Conservation (phyloP, 2,888 invertebrate species). For the Hirtodrosophila duncani region DNA sequence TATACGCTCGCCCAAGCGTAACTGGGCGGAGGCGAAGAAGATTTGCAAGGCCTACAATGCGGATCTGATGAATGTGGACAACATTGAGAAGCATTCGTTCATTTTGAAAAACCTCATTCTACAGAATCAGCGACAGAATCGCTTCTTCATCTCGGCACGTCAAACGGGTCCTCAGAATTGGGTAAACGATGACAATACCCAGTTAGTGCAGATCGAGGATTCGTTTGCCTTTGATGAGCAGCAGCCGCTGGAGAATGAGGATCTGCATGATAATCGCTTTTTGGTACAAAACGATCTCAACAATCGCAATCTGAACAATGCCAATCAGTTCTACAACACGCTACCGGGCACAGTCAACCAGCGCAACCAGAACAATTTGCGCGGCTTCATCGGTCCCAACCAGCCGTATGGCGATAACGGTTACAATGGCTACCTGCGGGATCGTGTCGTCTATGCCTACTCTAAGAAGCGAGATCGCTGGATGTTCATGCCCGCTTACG, state of each 20-base stretch:
- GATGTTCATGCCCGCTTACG: constrained; percentile 90
- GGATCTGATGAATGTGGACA: constrained; percentile 88
- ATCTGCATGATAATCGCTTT: constrained; percentile 76
- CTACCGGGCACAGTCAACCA: constrained; percentile 53
- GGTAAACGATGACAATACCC: constrained; percentile 91
- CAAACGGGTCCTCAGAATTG: constrained; percentile 87
- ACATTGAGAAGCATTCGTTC: constrained; percentile 91
- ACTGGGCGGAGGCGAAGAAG: constrained; percentile 88
- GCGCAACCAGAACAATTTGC: constrained; percentile 67
- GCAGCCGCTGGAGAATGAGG: constrained; percentile 78
- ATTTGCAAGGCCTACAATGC: constrained; percentile 91
- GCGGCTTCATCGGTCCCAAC: constrained; percentile 67
- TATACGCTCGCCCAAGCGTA: constrained; percentile 90
- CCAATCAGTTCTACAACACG: constrained; percentile 67
- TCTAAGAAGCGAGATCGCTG: constrained; percentile 86
- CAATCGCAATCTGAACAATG: constrained; percentile 58
- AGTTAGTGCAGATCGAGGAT: constrained; percentile 87
- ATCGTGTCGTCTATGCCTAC: constrained; percentile 89
- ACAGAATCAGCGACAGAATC: constrained; percentile 90
- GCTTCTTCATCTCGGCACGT: constrained; percentile 91
- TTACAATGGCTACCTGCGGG: constrained; percentile 80
- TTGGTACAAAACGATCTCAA: constrained; percentile 64
- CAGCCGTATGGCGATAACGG: constrained; percentile 64
- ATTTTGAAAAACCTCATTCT: constrained; percentile 88
- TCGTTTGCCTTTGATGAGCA: constrained; percentile 86